A percentile compares a stretch with the other conserved stretches of the same genome.
Evolutionary conservation across 2,888 invertebrate species (phyloP).

Genomic region (Altica lythri): DNA sequence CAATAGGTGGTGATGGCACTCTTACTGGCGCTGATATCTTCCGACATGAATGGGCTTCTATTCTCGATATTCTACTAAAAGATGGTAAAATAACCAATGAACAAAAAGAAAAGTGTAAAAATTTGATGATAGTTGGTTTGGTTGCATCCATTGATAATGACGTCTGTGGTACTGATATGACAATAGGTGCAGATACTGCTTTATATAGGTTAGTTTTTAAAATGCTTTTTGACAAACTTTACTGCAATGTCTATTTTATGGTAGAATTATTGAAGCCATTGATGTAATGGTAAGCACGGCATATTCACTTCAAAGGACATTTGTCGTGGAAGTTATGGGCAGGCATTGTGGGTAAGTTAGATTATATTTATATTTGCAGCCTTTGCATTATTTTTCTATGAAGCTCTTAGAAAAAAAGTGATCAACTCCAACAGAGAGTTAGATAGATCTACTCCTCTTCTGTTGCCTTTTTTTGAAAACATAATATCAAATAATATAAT

Average conservation of each 20-base stretch:
- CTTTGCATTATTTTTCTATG: no score
- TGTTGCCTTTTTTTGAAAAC: no score
- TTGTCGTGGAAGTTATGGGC: slow-evolving; percentile 99
- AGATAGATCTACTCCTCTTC: no score
- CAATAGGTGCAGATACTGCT: slow-evolving; percentile 98
- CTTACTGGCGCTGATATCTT: slow-evolving; percentile 97
- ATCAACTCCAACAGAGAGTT: no score
- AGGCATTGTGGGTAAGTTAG: slow-evolving; percentile 93
- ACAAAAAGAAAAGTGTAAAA: slow-evolving; percentile 72
- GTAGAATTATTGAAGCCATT: slow-evolving; percentile 90
- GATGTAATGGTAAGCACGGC: slow-evolving; percentile 99
- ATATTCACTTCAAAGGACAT: slow-evolving; percentile 97
- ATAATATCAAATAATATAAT: no score
- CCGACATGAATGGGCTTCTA: slow-evolving; percentile 87
- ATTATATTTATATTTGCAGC: slow-evolving; percentile 10
- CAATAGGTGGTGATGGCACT: slow-evolving; percentile 98
- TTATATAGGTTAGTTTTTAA: slow-evolving; percentile 73
- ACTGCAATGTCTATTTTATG: no score
- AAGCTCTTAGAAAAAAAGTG: no score
- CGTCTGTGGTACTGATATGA: slow-evolving; percentile 99
- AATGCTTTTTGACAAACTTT: no score
- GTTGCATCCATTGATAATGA: slow-evolving; percentile 99
- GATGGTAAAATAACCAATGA: slow-evolving; percentile 72
- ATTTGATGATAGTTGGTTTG: slow-evolving; percentile 93
- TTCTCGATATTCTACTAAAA: slow-evolving; percentile 81